These are phyloP conservation scores for Drosophila stalkeri DNA, from an alignment of 2,888 invertebrate genomes.

Conservation along the genomic window DNA sequence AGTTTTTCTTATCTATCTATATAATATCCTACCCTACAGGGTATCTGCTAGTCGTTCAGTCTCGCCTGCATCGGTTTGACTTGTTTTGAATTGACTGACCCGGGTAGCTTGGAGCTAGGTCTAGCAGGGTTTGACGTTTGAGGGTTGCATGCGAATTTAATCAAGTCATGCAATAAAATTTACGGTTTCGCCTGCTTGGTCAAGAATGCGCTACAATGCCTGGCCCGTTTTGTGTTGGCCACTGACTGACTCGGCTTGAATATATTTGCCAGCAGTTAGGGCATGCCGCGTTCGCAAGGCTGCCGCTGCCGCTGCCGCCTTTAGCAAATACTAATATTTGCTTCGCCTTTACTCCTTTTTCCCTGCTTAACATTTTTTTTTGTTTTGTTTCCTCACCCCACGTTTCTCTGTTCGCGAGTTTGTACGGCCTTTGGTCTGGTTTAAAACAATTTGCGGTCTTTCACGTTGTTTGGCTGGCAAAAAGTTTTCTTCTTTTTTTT, in stretches of 20 bases:
- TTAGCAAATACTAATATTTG: slow-evolving; percentile 44
- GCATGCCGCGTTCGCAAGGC: slow-evolving; percentile 29
- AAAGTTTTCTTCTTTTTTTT: slow-evolving; percentile 18
- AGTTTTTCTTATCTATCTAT: background rate
- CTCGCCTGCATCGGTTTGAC: too few relatives aligned
- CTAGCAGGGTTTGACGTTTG: slow-evolving; percentile 34
- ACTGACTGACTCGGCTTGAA: slow-evolving; percentile 14
- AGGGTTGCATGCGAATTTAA: slow-evolving; percentile 81
- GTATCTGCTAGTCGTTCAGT: slow-evolving; percentile 1
- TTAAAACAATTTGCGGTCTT: slow-evolving; percentile 73
- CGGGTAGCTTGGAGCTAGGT: slow-evolving; percentile 34
- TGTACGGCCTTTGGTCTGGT: slow-evolving; percentile 34
- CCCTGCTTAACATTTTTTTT: background rate
- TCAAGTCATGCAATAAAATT: slow-evolving; percentile 84
- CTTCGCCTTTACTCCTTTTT: background rate
- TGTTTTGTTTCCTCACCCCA: background rate
- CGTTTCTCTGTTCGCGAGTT: slow-evolving; percentile 38
- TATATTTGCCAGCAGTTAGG: slow-evolving; percentile 15
- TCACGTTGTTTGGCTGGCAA: slow-evolving; percentile 28
- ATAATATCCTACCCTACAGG: background rate
- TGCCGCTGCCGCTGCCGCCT: slow-evolving; percentile 18
- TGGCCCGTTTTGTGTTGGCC: slow-evolving; percentile 22
- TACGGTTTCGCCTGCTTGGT: slow-evolving; percentile 71
- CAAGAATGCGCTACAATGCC: slow-evolving; percentile 26
- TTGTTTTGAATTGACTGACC: slow-evolving; percentile 44